Evolutionary conservation across 1,140 invertebrate genomes (phyloP).

Genomic region (Nomia melanderi): DNA sequence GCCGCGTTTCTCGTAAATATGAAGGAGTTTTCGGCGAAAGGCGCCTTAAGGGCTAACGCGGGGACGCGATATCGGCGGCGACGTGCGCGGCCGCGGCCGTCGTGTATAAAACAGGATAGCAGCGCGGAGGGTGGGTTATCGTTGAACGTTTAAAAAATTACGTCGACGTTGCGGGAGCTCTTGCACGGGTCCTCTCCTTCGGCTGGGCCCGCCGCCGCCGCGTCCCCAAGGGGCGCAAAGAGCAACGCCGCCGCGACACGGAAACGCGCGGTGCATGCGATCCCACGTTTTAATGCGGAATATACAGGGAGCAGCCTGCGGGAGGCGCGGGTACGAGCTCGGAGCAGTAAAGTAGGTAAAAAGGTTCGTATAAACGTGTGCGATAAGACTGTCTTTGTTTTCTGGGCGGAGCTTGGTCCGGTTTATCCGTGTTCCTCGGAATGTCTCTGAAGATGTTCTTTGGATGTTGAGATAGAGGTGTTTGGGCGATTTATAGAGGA

Average conservation of each 20-base stretch:
- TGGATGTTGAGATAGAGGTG: too few species aligned
- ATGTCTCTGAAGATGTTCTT: too few species aligned
- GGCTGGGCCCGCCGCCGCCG: not conserved
- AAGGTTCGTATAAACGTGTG: too few species aligned
- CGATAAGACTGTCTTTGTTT: too few species aligned
- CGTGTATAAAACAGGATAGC: not conserved
- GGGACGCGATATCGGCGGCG: not conserved
- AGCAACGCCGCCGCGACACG: not conserved
- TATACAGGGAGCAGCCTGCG: not conserved
- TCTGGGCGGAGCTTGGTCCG: too few species aligned
- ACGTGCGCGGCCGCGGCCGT: not conserved
- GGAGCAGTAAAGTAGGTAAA: too few species aligned
- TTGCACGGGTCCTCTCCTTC: not conserved
- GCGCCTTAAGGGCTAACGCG: too few species aligned
- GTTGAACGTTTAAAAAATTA: slow-evolving; percentile 20
- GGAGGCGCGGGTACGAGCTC: too few species aligned
- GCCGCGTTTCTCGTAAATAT: too few species aligned
- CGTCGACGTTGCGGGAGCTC: not conserved
- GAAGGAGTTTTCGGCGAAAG: too few species aligned
- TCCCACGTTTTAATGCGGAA: not conserved
- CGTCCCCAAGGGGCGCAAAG: not conserved
- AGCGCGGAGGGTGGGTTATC: slow-evolving; percentile 5
- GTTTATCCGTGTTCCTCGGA: too few species aligned
- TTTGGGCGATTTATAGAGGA: too few species aligned
- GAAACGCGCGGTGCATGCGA: not conserved